phyloP scores from a whole-genome alignment of 2,888 invertebrate genomes.

The Oligia fasciuncula region DNA sequence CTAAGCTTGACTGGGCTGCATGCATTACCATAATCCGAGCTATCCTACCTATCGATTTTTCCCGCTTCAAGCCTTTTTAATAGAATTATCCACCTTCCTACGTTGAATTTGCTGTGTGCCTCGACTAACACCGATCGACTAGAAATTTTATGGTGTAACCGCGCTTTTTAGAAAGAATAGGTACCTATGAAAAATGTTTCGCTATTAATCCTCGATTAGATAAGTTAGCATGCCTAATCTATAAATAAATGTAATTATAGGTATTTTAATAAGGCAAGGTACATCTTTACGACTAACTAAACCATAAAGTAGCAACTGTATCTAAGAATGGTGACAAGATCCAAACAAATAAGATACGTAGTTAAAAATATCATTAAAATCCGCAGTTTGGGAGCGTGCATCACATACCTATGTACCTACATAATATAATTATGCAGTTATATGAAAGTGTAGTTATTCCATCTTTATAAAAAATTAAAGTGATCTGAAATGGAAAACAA shows the following conservation, averaged over 20 bases:
- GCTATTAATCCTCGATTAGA: neutral
- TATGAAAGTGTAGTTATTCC: no score
- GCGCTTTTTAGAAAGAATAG: neutral
- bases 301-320: neutral
- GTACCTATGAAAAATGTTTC: neutral
- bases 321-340: neutral
- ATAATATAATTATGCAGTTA: no score
- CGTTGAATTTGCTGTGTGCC: constrained; percentile 42
- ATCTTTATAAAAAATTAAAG: no score
- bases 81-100: constrained; percentile 52
- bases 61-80: constrained; percentile 59
- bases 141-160: constrained; percentile 7
- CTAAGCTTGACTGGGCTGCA: constrained; percentile 71
- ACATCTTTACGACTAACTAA: neutral
- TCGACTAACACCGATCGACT: constrained; percentile 14
- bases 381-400: neutral
- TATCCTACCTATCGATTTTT: constrained; percentile 66
- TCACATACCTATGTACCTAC: neutral
- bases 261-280: neutral
- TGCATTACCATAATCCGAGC: constrained; percentile 75
- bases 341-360: neutral
- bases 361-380: neutral
- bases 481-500: no score
- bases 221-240: neutral
- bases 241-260: neutral